phyloP scores from a whole-genome alignment of 2,797 vertebrate genomes.

The Cyprinella venusta region DNA sequence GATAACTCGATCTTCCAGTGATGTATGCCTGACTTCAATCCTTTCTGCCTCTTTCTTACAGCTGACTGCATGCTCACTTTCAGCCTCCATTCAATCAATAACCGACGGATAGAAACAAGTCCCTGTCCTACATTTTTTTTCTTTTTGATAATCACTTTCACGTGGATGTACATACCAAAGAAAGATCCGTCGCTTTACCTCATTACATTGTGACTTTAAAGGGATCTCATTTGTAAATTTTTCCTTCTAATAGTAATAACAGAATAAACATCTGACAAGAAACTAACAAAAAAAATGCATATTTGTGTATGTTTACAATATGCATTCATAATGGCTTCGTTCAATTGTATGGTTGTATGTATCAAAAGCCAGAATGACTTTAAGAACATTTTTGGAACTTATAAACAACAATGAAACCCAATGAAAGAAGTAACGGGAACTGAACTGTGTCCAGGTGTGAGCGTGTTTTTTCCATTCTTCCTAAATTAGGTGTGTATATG shows the following conservation, averaged over 20 bases:
- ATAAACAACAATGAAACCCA: constrained; percentile 45
- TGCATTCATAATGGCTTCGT: not conserved
- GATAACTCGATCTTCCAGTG: not conserved
- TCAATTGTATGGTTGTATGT: too few species aligned
- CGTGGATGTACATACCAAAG: not conserved
- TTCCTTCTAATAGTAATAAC: not conserved
- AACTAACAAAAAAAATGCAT: not conserved
- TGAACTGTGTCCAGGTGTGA: constrained; percentile 64
- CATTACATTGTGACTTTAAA: not conserved
- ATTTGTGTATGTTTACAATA: not conserved
- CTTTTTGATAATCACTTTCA: not conserved
- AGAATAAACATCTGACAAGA: not conserved
- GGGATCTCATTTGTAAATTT: not conserved
- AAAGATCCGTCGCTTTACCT: not conserved
- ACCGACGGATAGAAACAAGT: not conserved
- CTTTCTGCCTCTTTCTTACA: not conserved
- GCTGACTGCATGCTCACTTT: not conserved
- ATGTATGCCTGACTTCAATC: not conserved
- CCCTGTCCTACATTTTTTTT: not conserved
- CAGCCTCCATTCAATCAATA: not conserved
- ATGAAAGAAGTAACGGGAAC: constrained; percentile 52
- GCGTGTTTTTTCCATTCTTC: constrained; percentile 58
- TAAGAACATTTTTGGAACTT: not conserved
- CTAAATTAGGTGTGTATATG: constrained; percentile 6
- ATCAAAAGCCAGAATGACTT: not conserved